Evolutionary conservation across 2,113 vertebrate species (phyloP).

Genomic region (Rhombomys opimus): DNA sequence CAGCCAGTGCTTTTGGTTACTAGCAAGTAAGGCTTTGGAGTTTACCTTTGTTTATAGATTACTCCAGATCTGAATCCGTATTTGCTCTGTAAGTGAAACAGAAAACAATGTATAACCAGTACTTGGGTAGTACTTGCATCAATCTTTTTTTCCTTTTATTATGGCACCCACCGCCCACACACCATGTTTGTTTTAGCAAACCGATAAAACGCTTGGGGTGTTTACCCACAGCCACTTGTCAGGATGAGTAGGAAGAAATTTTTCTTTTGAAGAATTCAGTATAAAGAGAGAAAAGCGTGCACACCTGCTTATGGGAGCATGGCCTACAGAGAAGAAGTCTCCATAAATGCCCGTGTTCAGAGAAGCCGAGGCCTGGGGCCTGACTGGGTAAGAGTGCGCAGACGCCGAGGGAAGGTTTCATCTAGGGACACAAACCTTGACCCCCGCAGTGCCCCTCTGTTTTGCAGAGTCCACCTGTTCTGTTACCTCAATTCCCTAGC

Average conservation of each 20-base stretch:
- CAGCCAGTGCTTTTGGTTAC: not conserved
- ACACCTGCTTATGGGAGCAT: conserved; percentile 84
- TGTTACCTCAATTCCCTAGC: not conserved
- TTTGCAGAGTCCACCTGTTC: not conserved
- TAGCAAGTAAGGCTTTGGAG: conserved; percentile 10
- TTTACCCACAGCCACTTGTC: conserved; percentile 78
- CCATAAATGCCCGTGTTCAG: conserved; percentile 62
- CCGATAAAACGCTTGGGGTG: conserved; percentile 61
- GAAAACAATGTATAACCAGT: not conserved
- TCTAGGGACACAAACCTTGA: not conserved
- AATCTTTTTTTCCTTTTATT: conserved; percentile 52
- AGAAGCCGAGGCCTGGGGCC: not conserved
- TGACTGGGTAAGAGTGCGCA: not conserved
- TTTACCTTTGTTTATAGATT: conserved; percentile 54
- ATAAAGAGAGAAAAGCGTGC: conserved; percentile 81
- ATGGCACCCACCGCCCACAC: not conserved
- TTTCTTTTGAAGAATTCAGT: conserved; percentile 83
- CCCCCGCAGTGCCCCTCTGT: not conserved
- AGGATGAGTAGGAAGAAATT: conserved; percentile 78
- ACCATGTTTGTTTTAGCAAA: conserved; percentile 57
- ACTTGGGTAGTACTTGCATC: conserved; percentile 1
- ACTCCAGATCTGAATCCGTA: conserved; percentile 4
- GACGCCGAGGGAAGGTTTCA: not conserved
- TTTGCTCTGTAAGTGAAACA: conserved; percentile 21
- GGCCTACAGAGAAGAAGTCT: conserved; percentile 49